Conservation (phyloP, 2,113 vertebrate genomes). For the Caranx melampygus region DNA sequence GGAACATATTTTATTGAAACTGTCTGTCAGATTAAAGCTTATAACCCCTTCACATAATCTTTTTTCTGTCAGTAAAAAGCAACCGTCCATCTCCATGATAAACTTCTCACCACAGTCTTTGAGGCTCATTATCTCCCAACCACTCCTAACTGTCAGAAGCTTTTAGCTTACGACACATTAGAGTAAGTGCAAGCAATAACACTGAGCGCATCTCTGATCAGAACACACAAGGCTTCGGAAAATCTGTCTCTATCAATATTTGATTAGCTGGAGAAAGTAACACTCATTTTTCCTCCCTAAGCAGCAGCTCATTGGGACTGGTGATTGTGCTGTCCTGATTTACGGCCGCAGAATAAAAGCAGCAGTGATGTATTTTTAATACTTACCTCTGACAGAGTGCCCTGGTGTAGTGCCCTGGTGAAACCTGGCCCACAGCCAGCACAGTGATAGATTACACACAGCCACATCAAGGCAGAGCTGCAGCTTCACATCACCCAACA, state of each 20-base stretch:
- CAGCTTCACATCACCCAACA: constrained; percentile 28
- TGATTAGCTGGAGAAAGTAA: constrained; percentile 49
- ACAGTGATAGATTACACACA: constrained; percentile 70
- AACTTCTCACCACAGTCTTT: neutral
- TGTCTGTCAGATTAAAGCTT: neutral
- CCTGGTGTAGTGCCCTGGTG: constrained; percentile 33
- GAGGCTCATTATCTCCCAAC: constrained; percentile 25
- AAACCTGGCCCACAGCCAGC: constrained; percentile 59
- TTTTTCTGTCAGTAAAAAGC: neutral
- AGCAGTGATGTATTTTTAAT: constrained; percentile 71
- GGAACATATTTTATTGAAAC: neutral
- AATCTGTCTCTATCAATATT: constrained; percentile 58
- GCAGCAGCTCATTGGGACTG: constrained; percentile 19
- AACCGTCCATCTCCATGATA: neutral
- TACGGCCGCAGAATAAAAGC: constrained; percentile 59
- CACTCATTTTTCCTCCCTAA: constrained; percentile 38
- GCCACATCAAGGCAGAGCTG: constrained; percentile 43
- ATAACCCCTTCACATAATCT: neutral
- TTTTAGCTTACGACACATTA: constrained; percentile 51
- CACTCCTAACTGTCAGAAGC: constrained; percentile 14
- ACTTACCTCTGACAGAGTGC: constrained; percentile 52
- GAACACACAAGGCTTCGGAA: constrained; percentile 31
- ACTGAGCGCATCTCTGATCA: constrained; percentile 10
- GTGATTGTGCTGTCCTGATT: constrained; percentile 46
- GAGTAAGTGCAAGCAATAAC: constrained; percentile 44